These are phyloP conservation scores for Acomys russatus DNA, from an alignment of 2,797 vertebrate genomes.

Conservation along the genomic window DNA sequence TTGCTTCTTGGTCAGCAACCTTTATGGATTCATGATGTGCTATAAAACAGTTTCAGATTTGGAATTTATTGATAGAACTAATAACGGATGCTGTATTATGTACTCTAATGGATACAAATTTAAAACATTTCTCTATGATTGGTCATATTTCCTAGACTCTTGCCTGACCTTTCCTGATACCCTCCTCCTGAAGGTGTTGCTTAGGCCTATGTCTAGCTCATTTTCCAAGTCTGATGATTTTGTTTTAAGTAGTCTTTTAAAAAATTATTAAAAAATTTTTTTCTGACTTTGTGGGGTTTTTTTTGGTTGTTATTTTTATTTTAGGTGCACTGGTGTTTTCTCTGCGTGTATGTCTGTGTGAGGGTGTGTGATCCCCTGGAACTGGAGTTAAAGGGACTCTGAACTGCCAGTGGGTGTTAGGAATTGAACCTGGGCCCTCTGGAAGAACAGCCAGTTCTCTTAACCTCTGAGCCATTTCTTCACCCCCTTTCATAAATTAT, in stretches of 20 bases:
- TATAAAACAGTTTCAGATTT: conserved; percentile 25
- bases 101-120: neutral
- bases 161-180: neutral
- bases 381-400: neutral
- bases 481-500: neutral
- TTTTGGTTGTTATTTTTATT: neutral
- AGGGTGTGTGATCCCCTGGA: neutral
- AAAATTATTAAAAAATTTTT: neutral
- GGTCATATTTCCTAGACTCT: neutral
- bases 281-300: neutral
- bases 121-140: neutral
- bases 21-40: neutral
- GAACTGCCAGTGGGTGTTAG: too few species aligned
- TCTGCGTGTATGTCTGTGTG: neutral
- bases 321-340: neutral
- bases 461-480: neutral
- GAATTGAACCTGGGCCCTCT: neutral
- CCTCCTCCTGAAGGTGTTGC: neutral
- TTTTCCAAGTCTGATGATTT: neutral
- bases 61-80: neutral
- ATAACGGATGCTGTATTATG: neutral
- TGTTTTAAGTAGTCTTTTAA: neutral
- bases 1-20: neutral
- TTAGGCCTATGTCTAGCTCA: neutral
- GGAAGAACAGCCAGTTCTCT: neutral